phyloP scores from a whole-genome alignment of 2,113 vertebrate genomes.

The Boulengeromyrus knoepffleri region DNA sequence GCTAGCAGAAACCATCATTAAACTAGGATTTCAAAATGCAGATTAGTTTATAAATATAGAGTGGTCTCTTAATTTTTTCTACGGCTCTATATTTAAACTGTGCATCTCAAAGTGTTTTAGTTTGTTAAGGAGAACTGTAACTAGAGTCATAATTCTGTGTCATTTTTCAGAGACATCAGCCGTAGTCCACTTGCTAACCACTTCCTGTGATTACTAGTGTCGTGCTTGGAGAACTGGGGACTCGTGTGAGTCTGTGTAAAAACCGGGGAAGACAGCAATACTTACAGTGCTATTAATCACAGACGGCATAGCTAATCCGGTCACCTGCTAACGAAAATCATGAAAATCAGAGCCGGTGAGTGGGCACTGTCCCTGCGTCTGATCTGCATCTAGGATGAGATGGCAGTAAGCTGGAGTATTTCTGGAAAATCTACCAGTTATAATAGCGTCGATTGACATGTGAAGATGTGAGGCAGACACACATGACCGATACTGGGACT shows the following conservation, averaged over 20 bases:
- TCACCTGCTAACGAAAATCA: slow-evolving; percentile 6
- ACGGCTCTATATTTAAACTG: background rate
- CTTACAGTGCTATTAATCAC: background rate
- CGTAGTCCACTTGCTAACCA: slow-evolving; percentile 63
- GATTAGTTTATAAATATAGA: too few relatives aligned
- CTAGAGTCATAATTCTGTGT: slow-evolving; percentile 22
- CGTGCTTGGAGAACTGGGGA: slow-evolving; percentile 9
- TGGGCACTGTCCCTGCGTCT: slow-evolving; percentile 18
- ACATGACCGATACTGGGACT: background rate
- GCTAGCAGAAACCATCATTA: too few relatives aligned
- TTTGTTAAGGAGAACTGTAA: background rate
- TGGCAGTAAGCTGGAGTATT: background rate
- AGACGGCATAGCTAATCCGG: slow-evolving; percentile 13
- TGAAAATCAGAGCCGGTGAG: slow-evolving; percentile 58
- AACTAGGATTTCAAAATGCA: too few relatives aligned
- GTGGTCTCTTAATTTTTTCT: too few relatives aligned
- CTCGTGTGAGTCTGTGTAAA: slow-evolving; percentile 12
- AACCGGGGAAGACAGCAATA: background rate
- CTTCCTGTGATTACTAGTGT: slow-evolving; percentile 65
- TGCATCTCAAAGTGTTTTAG: background rate
- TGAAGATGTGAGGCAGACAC: background rate
- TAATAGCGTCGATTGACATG: background rate
- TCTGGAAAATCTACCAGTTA: background rate
- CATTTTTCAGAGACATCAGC: slow-evolving; percentile 57
- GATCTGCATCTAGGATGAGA: background rate